Evolutionary conservation across 2,113 vertebrate species (phyloP), one percentile per base, ranked within the genome.

Genomic region (Myrmophylax atrothorax): DNA sequence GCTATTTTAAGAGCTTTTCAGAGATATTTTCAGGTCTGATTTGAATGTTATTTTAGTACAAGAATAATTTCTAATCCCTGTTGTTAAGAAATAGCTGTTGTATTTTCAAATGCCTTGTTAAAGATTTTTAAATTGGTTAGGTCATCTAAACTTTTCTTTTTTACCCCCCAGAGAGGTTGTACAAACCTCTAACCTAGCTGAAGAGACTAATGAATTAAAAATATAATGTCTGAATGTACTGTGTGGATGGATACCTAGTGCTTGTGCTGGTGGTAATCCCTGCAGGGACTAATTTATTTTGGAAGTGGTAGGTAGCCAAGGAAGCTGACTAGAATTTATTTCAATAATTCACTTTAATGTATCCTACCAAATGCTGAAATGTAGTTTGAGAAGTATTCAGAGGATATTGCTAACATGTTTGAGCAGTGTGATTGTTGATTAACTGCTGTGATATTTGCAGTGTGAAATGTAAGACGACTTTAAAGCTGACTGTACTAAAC

Each of bases 131-230:
- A 95, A 96, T 78, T 75, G 58, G 84, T 76, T 83, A 70, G 76
- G 79, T 80, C 78, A 89, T 80, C 84, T 87, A 68, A 91, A 59
- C 69, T 94, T 91, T 91, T 40, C 74, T 22, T 26, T 68, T 90
- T 87, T 89, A 50, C 19, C 53, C 53, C 87, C 31, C 14, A 35
- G 31, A 91, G 74, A 94, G 52, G 84, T 67, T 97, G 87, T 84
- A 92, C 73, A 95, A 97, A 95, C 26, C 40, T 85, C 89, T 96
- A 95, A 94, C 90, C 81, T 68, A 89, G 23, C 28, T 94, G 63
- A 59, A 90, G 92, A 68, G 81, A 93, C 63, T 84, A 73, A 91
- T 47, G 50, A 96, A 96, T 96, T 95, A 87, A 53, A 94, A 97
- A 40, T 37, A 4, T 58, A 89, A 85, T 62, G 73, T 49, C 74